Evolutionary conservation across 2,113 vertebrate genomes (phyloP).

Genomic region (Lynx canadensis): DNA sequence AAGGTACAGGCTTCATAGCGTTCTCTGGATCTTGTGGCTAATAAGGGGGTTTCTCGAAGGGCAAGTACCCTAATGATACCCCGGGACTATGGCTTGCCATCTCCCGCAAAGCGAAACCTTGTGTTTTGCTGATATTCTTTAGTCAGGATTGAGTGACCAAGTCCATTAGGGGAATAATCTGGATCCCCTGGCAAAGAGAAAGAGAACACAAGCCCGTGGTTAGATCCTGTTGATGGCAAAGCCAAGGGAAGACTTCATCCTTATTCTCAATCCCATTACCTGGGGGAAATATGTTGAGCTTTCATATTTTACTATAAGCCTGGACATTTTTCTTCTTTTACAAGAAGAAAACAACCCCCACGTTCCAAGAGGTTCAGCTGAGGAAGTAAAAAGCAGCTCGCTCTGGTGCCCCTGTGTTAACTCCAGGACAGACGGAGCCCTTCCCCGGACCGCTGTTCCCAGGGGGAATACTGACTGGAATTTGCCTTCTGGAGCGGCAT

Average conservation of each 20-base stretch:
- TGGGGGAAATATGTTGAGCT: background rate
- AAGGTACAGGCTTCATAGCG: background rate
- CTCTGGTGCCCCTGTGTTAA: accelerated
- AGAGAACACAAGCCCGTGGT: background rate
- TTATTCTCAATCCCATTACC: background rate
- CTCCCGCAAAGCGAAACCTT: background rate
- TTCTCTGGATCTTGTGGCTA: background rate
- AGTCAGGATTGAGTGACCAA: background rate
- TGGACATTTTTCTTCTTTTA: background rate
- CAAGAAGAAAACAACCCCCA: background rate
- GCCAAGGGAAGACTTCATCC: background rate
- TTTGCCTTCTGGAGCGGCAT: background rate
- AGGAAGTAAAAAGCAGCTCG: background rate
- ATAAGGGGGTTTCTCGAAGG: background rate
- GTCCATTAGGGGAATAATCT: accelerated
- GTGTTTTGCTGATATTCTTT: background rate
- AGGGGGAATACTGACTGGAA: background rate
- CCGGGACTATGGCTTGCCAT: background rate
- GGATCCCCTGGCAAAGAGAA: background rate
- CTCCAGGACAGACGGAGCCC: background rate
- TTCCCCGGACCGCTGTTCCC: background rate
- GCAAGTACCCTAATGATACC: background rate
- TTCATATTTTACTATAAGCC: background rate
- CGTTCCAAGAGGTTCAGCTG: background rate
- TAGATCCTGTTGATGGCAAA: background rate